Evolutionary conservation across 1,140 invertebrate genomes (phyloP), one percentile per base, ranked within the genome.

Genomic region (Cyrtorhinus lividipennis): DNA sequence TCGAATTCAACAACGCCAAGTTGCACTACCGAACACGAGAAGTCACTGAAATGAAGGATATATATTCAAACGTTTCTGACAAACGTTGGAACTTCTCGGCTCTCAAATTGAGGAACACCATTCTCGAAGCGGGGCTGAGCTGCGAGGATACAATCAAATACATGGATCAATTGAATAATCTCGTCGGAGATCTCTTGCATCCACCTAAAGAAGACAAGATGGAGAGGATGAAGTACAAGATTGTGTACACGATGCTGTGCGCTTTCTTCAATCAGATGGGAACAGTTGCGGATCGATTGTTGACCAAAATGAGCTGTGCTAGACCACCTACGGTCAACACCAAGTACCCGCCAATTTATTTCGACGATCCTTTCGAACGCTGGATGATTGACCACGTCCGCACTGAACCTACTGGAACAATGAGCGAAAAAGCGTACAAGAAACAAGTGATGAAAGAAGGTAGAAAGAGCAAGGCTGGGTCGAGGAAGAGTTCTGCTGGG

Each of bases 191-290:
- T 13, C 20, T 53, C 12, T 20, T 53, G 5, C 48, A 53, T 22
- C 48, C 48, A 5, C 48, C 48, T 20, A 53, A 53, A 20, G 48
- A 53, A 53, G 48, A 53, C 10, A 12, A 22, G 20, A 53, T 53
- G 48, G 48, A 53, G 20, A 12, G 18, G 20, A 53, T 53, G 48
- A 53, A 53, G 48, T 53, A 53, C 48, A 53, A 53, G 10, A 53
- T 53, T 10, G 48, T 53, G 48, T 53, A 53, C 48, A 53, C 48
- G 10, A 53, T 53, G 48, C 20, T 53, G 48, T 53, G 48, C 48
- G 48, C 48, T 12, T 53, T 53, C 20, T 53, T 53, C 48, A 53
- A 53, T 53, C 48, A 53, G 48, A 53, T 53, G 48, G 48, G 48
- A 12, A 53, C 48, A 5, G 48, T 53, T 53, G 48, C 48, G 10